Percentiles rank a stretch among this genome's conserved stretches.
These are phyloP conservation scores for Crotalus horridus DNA, from an alignment of 2,113 vertebrate genomes.

Conservation along the genomic window DNA sequence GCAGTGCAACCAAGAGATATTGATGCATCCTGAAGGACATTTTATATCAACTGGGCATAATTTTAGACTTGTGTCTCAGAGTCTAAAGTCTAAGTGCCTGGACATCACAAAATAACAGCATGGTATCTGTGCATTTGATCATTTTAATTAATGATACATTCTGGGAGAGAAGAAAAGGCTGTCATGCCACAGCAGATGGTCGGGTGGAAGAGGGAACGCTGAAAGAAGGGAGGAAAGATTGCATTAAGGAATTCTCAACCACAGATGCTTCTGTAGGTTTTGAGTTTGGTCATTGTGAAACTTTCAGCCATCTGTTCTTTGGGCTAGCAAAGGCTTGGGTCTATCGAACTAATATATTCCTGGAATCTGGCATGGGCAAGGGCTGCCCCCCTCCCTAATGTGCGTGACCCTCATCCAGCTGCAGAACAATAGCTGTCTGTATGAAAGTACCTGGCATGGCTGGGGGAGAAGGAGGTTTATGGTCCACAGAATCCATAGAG, in stretches of 20 bases:
- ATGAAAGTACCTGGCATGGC: conserved; percentile 35
- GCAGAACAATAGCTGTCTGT: not conserved
- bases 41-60: no score
- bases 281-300: conserved; percentile 40
- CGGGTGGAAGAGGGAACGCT: conserved; percentile 29
- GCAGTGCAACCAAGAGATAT: not conserved
- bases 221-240: conserved; percentile 38
- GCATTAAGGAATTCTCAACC: not conserved
- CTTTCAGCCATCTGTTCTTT: conserved; percentile 67
- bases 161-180: conserved; percentile 57
- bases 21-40: not conserved
- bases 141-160: conserved; percentile 69
- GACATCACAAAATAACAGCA: not conserved
- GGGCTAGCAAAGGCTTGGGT: conserved; percentile 44
- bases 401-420: conserved; percentile 53
- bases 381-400: no score
- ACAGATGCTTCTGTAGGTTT: conserved; percentile 58
- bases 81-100: not conserved
- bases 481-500: not conserved
- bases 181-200: conserved; percentile 70
- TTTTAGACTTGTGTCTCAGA: not conserved
- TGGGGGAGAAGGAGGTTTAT: rapidly evolving
- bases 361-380: not conserved
- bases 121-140: not conserved
- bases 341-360: conserved; percentile 38